A percentile compares a stretch with the other conserved stretches of the same genome.
Evolutionary conservation across 2,797 vertebrate species (phyloP).

Genomic region (Onychomys leucogaster): DNA sequence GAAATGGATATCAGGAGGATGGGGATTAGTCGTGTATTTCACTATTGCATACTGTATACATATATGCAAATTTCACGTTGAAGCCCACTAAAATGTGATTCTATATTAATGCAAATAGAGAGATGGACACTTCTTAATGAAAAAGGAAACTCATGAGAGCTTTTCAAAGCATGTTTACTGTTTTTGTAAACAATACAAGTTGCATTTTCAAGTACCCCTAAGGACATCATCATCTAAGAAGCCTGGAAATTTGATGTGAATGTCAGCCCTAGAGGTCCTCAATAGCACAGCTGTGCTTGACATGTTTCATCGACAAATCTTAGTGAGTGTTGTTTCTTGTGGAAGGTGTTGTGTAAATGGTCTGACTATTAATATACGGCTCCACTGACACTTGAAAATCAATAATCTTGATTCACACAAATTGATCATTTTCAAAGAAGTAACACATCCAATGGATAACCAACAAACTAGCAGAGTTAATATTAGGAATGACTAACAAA

Average conservation of each 20-base stretch:
- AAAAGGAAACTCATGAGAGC: neutral
- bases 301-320: neutral
- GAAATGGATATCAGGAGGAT: neutral
- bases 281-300: neutral
- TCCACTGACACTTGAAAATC: neutral
- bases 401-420: neutral
- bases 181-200: neutral
- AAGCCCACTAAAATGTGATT: neutral
- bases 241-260: neutral
- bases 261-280: neutral
- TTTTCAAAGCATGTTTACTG: conserved; percentile 2
- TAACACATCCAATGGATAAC: neutral
- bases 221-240: neutral
- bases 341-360: neutral
- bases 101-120: neutral
- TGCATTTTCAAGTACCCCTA: neutral
- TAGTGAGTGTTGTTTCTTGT: neutral
- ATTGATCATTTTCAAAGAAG: neutral
- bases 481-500: neutral
- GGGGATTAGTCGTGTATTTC: neutral
- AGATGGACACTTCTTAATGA: neutral
- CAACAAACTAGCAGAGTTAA: neutral
- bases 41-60: neutral
- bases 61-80: neutral
- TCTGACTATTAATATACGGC: neutral